Evolutionary conservation across 2,797 vertebrate genomes (phyloP), one percentile per base, ranked within the genome.

Genomic region (Oophaga sylvatica): DNA sequence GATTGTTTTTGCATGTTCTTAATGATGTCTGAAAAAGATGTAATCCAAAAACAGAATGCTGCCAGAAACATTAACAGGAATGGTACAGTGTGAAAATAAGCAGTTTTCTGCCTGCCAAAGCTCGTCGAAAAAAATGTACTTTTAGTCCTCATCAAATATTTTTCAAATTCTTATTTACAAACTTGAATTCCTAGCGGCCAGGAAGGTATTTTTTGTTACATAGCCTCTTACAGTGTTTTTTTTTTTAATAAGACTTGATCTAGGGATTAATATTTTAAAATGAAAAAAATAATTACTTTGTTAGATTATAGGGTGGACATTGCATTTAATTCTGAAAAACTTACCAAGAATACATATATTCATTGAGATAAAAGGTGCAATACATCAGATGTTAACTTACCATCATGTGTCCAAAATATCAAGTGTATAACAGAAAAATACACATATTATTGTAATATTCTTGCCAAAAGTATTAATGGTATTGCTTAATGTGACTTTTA

Each of bases 1-100:
- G 89, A 86, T 90, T 90, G 87, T 57, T 76, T 90, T 91, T 86
- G 86, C 81, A 90, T 78, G 48, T 92, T 91, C 73, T 90, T 91
- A 91, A 65, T 80, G 90, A 92, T 90, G 85, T 90, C 71, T 91
- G 63, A 75, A 68, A 87, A 67, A 88, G 68, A 85, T 75, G 82
- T 75, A 82, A 86, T 78, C 78, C 87, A 78, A 91, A 83, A 29
- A 68, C 87, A 76, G 90, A 88, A 59, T 13, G 70, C 22, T 90
- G 79, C 82, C 83, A 92, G 90, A 0, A 93, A 90, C 53, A 92
- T 91, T 81, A 87, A 63, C 90, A 75, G 0, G 53, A 84, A 90
- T 62, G 70, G 83, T 65, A 75, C 29, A 29, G 57, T 83, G 83
- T n/a, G 85, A 90, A 91, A 73, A 82, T 91, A 86, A 84, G 48